phyloP scores from a whole-genome alignment of 2,797 vertebrate genomes.

The Synaphobranchus kaupii region DNA sequence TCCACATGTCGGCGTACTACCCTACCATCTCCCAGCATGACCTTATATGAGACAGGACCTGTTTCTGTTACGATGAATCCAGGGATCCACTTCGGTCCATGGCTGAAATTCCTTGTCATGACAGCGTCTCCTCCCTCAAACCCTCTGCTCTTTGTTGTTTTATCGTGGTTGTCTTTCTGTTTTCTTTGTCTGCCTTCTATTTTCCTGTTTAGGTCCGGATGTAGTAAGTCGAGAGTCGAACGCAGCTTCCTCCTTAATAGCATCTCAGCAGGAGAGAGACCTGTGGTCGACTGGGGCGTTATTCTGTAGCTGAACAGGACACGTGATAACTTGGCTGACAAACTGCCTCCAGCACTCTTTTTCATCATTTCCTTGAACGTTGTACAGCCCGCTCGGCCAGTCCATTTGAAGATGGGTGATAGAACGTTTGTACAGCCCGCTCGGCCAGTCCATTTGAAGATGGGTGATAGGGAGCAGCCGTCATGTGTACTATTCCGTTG shows the following conservation, averaged over 20 bases:
- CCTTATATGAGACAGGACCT: neutral
- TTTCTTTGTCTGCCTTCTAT: neutral
- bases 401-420: too few relatives aligned
- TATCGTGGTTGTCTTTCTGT: neutral
- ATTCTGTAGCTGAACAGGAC: too few relatives aligned
- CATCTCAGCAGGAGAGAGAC: too few relatives aligned
- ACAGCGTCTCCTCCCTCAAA: neutral
- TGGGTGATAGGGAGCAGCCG: too few relatives aligned
- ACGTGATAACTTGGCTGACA: neutral
- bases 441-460: too few relatives aligned
- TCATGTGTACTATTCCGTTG: too few relatives aligned
- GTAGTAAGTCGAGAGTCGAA: too few relatives aligned
- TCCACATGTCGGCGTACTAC: neutral
- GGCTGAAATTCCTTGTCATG: neutral
- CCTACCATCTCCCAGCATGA: neutral
- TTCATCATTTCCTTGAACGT: neutral
- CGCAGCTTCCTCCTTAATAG: too few relatives aligned
- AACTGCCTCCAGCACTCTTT: neutral
- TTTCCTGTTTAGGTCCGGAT: neutral
- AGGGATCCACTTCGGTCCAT: neutral
- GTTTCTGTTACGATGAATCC: neutral
- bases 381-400: too few relatives aligned
- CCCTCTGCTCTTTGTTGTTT: neutral
- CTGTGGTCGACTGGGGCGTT: too few relatives aligned
- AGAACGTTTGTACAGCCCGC: too few relatives aligned